Percentiles rank a stretch among this genome's conserved stretches.
Conservation (phyloP, 1,140 invertebrate species). For the Drosophila setifemur region DNA sequence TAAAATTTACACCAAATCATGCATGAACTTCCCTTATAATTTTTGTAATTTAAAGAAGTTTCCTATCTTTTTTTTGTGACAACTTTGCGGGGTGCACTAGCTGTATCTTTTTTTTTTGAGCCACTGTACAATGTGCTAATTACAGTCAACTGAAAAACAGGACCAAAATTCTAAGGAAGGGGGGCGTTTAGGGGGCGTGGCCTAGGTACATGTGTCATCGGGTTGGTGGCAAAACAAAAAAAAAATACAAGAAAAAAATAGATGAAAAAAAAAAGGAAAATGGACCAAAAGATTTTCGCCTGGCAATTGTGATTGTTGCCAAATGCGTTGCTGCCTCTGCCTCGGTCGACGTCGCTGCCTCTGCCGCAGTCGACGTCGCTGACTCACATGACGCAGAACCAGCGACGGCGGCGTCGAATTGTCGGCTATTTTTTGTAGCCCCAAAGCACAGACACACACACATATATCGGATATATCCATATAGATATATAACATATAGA, state of each 20-base stretch:
- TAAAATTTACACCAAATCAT: too few relatives aligned
- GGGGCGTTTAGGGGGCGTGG: slow-evolving; percentile 13
- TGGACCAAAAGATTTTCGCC: slow-evolving; percentile 49
- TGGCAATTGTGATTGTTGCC: slow-evolving; percentile 39
- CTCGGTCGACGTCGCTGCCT: too few relatives aligned
- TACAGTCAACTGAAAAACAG: slow-evolving; percentile 59
- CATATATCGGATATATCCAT: neutral
- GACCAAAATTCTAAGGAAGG: slow-evolving; percentile 53
- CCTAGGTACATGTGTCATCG: slow-evolving; percentile 21
- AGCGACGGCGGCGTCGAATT: slow-evolving; percentile 63
- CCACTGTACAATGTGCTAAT: slow-evolving; percentile 66
- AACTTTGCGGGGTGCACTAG: slow-evolving; percentile 2
- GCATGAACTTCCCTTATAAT: too few relatives aligned
- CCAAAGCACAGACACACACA: neutral
- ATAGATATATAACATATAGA: neutral
- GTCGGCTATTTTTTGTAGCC: slow-evolving; percentile 51
- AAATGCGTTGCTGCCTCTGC: slow-evolving; percentile 33
- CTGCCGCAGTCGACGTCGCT: slow-evolving; percentile 26
- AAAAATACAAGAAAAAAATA: neutral
- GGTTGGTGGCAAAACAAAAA: slow-evolving; percentile 26
- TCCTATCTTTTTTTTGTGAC: neutral
- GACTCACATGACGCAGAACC: slow-evolving; percentile 78
- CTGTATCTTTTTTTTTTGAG: neutral
- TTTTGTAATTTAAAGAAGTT: neutral
- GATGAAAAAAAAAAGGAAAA: slow-evolving; percentile 9